A percentile compares a stretch with the other conserved stretches of the same genome.
These are phyloP conservation scores for Onchidella celtica DNA, from an alignment of 2,888 invertebrate genomes.

Conservation along the genomic window DNA sequence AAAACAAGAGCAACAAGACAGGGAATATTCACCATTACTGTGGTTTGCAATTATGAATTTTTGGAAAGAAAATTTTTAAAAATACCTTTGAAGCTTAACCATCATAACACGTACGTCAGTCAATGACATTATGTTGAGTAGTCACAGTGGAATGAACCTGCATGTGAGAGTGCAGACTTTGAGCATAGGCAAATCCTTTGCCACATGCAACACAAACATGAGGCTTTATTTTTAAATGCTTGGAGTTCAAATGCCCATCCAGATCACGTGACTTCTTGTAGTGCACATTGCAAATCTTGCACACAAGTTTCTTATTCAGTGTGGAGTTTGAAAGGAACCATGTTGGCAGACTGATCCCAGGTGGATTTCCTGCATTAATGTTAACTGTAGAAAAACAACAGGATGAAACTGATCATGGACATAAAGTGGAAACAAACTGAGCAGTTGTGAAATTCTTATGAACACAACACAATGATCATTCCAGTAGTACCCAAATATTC, in stretches of 20 bases:
- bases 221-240: slow-evolving; percentile 42
- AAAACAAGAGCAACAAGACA: too few relatives aligned
- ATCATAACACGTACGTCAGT: too few relatives aligned
- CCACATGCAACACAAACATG: slow-evolving; percentile 38
- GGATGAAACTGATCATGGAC: slow-evolving; percentile 15
- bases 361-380: slow-evolving; percentile 22
- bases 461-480: too few relatives aligned
- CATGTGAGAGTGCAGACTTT: slow-evolving; percentile 44
- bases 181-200: slow-evolving; percentile 44
- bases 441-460: too few relatives aligned
- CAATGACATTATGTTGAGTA: too few relatives aligned
- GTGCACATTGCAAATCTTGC: slow-evolving; percentile 35
- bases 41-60: too few relatives aligned
- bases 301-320: slow-evolving; percentile 24
- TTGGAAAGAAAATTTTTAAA: too few relatives aligned
- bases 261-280: slow-evolving; percentile 45
- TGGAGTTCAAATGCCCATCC: slow-evolving; percentile 45
- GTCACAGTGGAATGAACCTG: too few relatives aligned
- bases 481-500: too few relatives aligned
- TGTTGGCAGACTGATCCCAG: slow-evolving; percentile 3
- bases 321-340: slow-evolving; percentile 18
- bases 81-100: too few relatives aligned
- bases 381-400: slow-evolving; percentile 41
- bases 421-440: too few relatives aligned
- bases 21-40: too few relatives aligned